phyloP scores from a whole-genome alignment of 2,888 invertebrate species.

The Drosophila helvetica region DNA sequence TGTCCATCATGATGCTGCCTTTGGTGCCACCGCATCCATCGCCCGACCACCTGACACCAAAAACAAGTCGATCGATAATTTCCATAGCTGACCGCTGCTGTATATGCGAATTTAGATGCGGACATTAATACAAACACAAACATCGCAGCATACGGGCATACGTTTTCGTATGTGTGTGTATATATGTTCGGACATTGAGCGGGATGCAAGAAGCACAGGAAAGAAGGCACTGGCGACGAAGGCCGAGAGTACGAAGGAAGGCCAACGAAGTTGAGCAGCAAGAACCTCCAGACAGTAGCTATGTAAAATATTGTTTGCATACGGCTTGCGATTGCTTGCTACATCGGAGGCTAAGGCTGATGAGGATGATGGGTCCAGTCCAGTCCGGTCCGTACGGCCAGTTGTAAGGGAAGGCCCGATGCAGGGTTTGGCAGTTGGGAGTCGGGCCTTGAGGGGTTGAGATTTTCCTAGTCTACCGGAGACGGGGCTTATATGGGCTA shows the following conservation, averaged over 20 bases:
- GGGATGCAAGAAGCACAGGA: constrained; percentile 66
- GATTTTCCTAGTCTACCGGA: constrained; percentile 64
- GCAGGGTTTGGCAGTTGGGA: constrained; percentile 8
- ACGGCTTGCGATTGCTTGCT: constrained; percentile 81
- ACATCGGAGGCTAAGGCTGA: constrained; percentile 58
- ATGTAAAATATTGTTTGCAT: constrained; percentile 82
- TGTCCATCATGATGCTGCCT: constrained; percentile 71
- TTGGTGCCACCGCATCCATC: constrained; percentile 68
- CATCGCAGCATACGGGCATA: constrained; percentile 46
- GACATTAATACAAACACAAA: constrained; percentile 77
- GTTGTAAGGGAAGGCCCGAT: constrained; percentile 14
- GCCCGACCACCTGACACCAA: constrained; percentile 81
- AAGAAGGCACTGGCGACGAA: constrained; percentile 60
- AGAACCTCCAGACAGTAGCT: constrained; percentile 70
- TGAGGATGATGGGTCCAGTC: constrained; percentile 49
- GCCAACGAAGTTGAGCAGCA: constrained; percentile 75
- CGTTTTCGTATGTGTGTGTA: constrained; percentile 20
- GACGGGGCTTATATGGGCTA: constrained; percentile 73
- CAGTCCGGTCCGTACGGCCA: constrained; percentile 4
- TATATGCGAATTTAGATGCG: constrained; percentile 82
- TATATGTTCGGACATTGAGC: constrained; percentile 59
- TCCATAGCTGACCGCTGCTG: constrained; percentile 83
- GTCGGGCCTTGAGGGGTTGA: constrained; percentile 16
- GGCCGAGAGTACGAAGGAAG: constrained; percentile 64
- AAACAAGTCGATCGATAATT: constrained; percentile 84